phyloP scores from a whole-genome alignment of 2,888 invertebrate species.

The Rotaria magnacalcarata region DNA sequence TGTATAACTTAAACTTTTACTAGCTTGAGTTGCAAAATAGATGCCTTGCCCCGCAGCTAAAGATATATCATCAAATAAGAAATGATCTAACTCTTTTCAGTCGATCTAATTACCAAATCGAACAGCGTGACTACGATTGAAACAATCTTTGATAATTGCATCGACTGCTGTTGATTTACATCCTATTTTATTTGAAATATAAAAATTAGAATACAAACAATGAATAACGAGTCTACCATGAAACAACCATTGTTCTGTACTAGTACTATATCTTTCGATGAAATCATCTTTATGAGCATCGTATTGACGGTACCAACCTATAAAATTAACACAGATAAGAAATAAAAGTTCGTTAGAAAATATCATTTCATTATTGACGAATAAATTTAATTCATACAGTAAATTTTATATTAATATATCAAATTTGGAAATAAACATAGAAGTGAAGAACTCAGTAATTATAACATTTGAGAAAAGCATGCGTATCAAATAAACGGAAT shows the following conservation, averaged over 20 bases:
- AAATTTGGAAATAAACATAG: no score
- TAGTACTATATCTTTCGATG: not conserved
- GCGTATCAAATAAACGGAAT: no score
- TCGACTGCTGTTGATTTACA: not conserved
- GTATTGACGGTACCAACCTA: conserved; percentile 19
- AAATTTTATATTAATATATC: no score
- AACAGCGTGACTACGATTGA: conserved; percentile 23
- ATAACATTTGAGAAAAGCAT: no score
- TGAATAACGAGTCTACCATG: not conserved
- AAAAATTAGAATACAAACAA: not conserved
- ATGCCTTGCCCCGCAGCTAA: conserved; percentile 23
- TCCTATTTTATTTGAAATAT: not conserved
- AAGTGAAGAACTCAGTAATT: no score
- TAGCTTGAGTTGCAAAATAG: conserved; percentile 5
- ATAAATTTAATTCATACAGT: no score
- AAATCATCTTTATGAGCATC: conserved; percentile 35
- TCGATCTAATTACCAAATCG: not conserved
- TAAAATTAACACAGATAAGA: not conserved
- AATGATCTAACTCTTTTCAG: not conserved
- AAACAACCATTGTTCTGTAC: conserved; percentile 31
- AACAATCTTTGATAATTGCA: not conserved
- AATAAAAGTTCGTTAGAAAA: no score
- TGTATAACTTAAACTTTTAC: not conserved
- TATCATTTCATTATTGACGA: no score
- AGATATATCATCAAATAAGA: not conserved